Evolutionary conservation across 2,797 vertebrate species (phyloP).

Genomic region (Mormyrops boulengeri): DNA sequence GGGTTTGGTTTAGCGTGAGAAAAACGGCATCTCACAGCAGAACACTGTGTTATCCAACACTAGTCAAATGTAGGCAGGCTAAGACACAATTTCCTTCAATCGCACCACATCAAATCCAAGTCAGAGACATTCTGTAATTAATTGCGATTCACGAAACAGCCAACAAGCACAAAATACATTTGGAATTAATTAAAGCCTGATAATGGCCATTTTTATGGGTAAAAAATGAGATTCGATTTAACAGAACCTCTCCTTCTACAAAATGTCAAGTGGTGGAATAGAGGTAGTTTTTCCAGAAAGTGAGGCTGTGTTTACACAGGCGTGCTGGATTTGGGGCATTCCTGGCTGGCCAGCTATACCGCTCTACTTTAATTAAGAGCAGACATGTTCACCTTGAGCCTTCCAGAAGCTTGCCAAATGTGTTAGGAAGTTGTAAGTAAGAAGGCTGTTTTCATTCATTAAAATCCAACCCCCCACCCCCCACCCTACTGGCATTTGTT

Average conservation of each 20-base stretch:
- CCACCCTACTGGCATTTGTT: background rate
- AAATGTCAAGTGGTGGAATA: conserved; percentile 8
- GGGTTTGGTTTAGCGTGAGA: background rate
- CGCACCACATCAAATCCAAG: background rate
- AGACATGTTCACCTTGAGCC: conserved; percentile 6
- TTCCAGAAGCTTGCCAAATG: background rate
- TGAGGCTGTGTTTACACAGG: background rate
- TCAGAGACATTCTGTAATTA: background rate
- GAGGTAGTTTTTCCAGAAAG: background rate
- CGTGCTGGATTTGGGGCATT: background rate
- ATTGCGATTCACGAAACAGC: background rate
- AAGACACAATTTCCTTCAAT: background rate
- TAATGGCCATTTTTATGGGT: background rate
- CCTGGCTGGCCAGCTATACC: background rate
- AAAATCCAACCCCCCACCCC: conserved; percentile 42
- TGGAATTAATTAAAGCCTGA: background rate
- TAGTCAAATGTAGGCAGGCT: background rate
- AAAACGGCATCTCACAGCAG: background rate
- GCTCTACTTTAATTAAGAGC: conserved; percentile 8
- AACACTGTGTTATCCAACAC: background rate
- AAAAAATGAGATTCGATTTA: background rate
- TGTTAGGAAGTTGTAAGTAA: conserved; percentile 1
- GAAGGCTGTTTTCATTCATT: conserved; percentile 43
- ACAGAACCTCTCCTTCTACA: background rate
- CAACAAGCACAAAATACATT: background rate